Evolutionary conservation across 2,113 vertebrate genomes (phyloP).

Genomic region (Oostethus manadensis): DNA sequence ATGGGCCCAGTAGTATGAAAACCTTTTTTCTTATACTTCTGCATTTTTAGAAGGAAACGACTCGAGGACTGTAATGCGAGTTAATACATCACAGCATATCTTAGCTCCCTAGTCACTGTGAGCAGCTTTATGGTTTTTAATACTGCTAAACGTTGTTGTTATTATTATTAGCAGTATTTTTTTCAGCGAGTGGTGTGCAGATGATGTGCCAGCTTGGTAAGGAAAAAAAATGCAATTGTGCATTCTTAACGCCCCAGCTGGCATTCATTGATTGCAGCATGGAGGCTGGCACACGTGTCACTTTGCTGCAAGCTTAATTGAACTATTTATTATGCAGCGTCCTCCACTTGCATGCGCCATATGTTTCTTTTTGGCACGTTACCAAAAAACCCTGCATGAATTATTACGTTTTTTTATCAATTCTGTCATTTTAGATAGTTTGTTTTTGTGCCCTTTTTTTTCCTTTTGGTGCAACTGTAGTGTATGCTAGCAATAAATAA

Average conservation of each 20-base stretch:
- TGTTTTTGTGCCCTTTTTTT: constrained; percentile 6
- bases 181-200: not conserved
- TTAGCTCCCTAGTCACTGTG: too few species aligned
- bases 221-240: too few species aligned
- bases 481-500: constrained; percentile 12
- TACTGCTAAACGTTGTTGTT: too few species aligned
- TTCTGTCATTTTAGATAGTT: too few species aligned
- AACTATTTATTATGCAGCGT: constrained; percentile 28
- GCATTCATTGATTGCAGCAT: constrained; percentile 54
- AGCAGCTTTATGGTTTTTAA: too few species aligned
- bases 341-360: constrained; percentile 12
- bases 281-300: too few species aligned
- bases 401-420: not conserved
- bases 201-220: not conserved
- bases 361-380: constrained; percentile 7
- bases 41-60: too few species aligned
- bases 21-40: too few species aligned
- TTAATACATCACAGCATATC: too few species aligned
- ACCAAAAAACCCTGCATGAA: constrained; percentile 20
- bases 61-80: too few species aligned
- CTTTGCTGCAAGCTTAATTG: constrained; percentile 50
- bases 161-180: too few species aligned
- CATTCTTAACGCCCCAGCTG: constrained; percentile 37
- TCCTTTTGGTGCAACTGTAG: constrained; percentile 1
- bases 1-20: too few species aligned